phyloP scores from a whole-genome alignment of 2,888 invertebrate genomes.

The Caradrina kadenii region DNA sequence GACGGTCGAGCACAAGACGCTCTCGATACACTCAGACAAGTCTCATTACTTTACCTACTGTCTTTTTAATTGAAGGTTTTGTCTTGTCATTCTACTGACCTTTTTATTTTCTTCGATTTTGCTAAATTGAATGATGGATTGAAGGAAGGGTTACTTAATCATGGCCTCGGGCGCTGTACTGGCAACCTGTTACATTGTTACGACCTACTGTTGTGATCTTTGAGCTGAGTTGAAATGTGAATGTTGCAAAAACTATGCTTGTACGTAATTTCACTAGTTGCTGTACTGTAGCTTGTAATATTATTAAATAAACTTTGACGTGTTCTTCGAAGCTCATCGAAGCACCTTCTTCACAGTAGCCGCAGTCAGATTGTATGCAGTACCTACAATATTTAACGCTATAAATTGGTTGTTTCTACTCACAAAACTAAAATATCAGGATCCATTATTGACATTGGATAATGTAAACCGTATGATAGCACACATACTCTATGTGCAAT shows the following conservation, averaged over 20 bases:
- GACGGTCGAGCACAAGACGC: slow-evolving; percentile 33
- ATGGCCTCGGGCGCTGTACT: slow-evolving; percentile 23
- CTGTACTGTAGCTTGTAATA: neutral
- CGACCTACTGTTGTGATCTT: slow-evolving; percentile 51
- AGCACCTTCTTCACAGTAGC: neutral
- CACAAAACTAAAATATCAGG: too few species aligned
- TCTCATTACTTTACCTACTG: slow-evolving; percentile 8
- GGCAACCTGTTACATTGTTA: slow-evolving; percentile 48
- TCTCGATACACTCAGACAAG: slow-evolving; percentile 33
- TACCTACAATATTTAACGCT: too few species aligned
- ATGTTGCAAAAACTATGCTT: slow-evolving; percentile 29
- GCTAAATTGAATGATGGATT: slow-evolving; percentile 33
- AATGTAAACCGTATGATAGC: too few species aligned
- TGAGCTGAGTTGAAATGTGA: slow-evolving; percentile 31
- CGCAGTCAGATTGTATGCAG: too few species aligned
- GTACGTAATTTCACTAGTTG: slow-evolving; percentile 27
- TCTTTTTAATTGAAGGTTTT: slow-evolving; percentile 39
- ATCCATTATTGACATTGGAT: too few species aligned
- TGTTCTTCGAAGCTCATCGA: neutral
- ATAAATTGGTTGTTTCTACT: too few species aligned
- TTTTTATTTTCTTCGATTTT: slow-evolving; percentile 47
- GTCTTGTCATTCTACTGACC: slow-evolving; percentile 38
- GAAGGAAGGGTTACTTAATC: slow-evolving; percentile 45
- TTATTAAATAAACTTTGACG: neutral
- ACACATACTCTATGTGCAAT: too few species aligned